These are phyloP conservation scores for Acrocyrtus sp. DNA, from an alignment of 2,888 invertebrate species.

Conservation along the genomic window DNA sequence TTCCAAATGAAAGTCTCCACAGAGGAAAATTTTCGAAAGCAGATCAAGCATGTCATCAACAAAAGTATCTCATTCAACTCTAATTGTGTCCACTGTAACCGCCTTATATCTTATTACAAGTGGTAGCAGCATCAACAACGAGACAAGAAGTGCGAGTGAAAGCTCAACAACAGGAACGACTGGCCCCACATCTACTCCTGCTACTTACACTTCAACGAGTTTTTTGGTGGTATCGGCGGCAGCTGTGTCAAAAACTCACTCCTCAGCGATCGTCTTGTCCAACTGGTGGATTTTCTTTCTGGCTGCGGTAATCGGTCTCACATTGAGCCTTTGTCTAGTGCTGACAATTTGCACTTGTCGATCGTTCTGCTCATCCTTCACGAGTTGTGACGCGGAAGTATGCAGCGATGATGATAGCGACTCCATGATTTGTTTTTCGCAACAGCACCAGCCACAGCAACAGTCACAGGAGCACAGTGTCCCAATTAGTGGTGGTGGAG, in stretches of 20 bases:
- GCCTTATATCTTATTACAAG: slow-evolving; percentile 37
- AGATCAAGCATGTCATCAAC: slow-evolving; percentile 47
- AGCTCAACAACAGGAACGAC: no score
- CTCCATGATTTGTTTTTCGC: slow-evolving; percentile 45
- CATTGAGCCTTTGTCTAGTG: slow-evolving; percentile 54
- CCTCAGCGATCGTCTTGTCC: slow-evolving; percentile 48
- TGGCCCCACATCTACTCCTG: neutral
- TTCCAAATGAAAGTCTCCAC: slow-evolving; percentile 42
- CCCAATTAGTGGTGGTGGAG: slow-evolving; percentile 30
- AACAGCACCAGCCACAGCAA: slow-evolving; percentile 26
- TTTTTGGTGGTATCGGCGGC: slow-evolving; percentile 21
- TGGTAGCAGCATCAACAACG: slow-evolving; percentile 22
- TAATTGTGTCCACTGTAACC: slow-evolving; percentile 30
- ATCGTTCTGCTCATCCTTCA: slow-evolving; percentile 49
- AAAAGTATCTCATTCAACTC: slow-evolving; percentile 36
- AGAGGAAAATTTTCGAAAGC: slow-evolving; percentile 3
- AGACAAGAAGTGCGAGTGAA: neutral
- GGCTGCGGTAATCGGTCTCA: slow-evolving; percentile 54
- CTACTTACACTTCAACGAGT: slow-evolving; percentile 15
- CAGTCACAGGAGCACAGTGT: slow-evolving; percentile 35
- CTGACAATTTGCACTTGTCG: slow-evolving; percentile 59
- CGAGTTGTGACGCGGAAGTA: slow-evolving; percentile 49
- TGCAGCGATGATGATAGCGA: slow-evolving; percentile 54
- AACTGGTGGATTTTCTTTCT: slow-evolving; percentile 58
- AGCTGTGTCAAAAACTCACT: slow-evolving; percentile 34